These are phyloP conservation scores for Sipha flava DNA, from an alignment of 1,140 invertebrate genomes.

Conservation along the genomic window DNA sequence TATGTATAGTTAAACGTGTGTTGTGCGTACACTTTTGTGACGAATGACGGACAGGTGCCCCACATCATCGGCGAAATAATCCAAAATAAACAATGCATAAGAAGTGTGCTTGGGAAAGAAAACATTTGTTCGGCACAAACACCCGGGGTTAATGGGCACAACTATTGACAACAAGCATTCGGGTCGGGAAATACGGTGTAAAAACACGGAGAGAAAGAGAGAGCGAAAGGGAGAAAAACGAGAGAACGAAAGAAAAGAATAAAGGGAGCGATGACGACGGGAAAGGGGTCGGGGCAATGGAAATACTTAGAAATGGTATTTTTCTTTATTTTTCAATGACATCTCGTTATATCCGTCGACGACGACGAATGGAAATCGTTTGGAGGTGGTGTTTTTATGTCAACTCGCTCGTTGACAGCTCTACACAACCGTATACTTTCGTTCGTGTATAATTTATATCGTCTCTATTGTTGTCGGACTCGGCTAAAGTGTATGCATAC, in stretches of 20 bases:
- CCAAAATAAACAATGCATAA: slow-evolving; percentile 25
- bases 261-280: background rate
- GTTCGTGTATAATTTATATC: slow-evolving; percentile 23
- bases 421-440: slow-evolving; percentile 2
- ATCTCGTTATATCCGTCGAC: slow-evolving; percentile 23
- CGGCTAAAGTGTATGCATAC: background rate
- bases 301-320: slow-evolving; percentile 11
- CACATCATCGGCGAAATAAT: slow-evolving; percentile 16
- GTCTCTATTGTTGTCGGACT: background rate
- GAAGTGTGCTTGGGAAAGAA: slow-evolving; percentile 32
- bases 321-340: slow-evolving; percentile 10
- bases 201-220: background rate
- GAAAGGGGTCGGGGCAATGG: background rate
- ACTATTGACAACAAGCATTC: background rate
- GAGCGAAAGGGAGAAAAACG: background rate
- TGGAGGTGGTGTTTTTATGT: slow-evolving; percentile 19
- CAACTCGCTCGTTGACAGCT: slow-evolving; percentile 8
- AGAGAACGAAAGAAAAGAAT: background rate
- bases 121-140: slow-evolving; percentile 29
- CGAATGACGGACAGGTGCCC: slow-evolving; percentile 27
- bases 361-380: slow-evolving; percentile 20
- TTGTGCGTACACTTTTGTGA: background rate
- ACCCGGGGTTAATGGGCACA: slow-evolving; percentile 1
- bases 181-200: background rate
- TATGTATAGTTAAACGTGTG: background rate